Evolutionary conservation across 2,888 invertebrate genomes (phyloP), one percentile per base, ranked within the genome.

Genomic region (Lasioglossum calceatum): DNA sequence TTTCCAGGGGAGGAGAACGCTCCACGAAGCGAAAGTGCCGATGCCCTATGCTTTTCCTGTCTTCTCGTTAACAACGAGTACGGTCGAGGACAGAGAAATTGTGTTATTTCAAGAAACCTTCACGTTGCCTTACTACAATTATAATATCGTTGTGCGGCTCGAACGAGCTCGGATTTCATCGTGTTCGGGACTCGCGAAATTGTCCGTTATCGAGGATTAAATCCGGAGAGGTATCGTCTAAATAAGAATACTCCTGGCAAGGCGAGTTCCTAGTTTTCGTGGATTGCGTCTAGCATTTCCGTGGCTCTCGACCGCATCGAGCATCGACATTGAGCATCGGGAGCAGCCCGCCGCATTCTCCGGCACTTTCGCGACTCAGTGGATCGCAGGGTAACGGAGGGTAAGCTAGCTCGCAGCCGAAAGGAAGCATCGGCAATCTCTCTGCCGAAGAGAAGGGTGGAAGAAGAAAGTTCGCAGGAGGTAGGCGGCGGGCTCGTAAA

Each of bases 381-480:
- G 32, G 32, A 32, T 64, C 64, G 64, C 64, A 32, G n/a, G n/a
- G 58, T 58, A 58, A 58, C 32, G 32, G 32, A 32, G 64, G 64
- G 64, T 64, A 32, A 64, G 64, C 8, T 8, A 32, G 32, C 64
- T 64, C 32, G 32, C 19, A 27, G 8, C 32, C 8, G 19, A 64
- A 64, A 64, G 32, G 64, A 64, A 64, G 64, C 64, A 64, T 64
- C 64, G 32, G 32, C 64, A 64, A 64, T 64, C 64, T 64, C 58
- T 58, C n/a, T 16, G 0, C 32, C 64, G 64, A 12, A 12, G 23
- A 67, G 71, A 14, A 39, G 71, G 71, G 71, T 32, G 32, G 27
- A 64, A 32, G 64, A 64, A 64, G 39, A 42, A 71, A 71, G 71
- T 71, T 71, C 42, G 23, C n/a, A 32, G 71, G 5, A n/a, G 71